These are phyloP conservation scores for Parnassius apollo DNA, from an alignment of 2,888 invertebrate species.

Conservation along the genomic window DNA sequence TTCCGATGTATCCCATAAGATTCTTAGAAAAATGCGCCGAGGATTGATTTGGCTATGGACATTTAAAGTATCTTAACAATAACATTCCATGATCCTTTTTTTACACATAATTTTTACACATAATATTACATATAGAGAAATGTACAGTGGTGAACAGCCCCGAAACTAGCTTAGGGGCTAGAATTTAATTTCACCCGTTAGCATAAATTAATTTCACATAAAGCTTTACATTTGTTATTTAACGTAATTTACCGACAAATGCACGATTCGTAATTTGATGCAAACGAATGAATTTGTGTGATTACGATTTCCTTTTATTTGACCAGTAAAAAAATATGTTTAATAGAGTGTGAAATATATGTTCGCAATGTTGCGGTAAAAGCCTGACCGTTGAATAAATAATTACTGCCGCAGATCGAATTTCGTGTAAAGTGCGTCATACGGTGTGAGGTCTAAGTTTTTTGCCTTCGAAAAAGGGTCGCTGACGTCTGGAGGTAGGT, in stretches of 20 bases:
- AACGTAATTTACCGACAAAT: no score
- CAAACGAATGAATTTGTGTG: no score
- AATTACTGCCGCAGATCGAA: slow-evolving; percentile 44
- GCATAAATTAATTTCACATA: no score
- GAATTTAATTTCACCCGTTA: no score
- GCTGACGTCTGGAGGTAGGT: slow-evolving; percentile 30
- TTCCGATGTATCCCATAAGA: slow-evolving; percentile 6
- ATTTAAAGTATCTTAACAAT: slow-evolving; percentile 5
- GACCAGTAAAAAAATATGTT: slow-evolving; percentile 1
- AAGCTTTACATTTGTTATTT: no score
- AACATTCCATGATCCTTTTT: slow-evolving; percentile 6
- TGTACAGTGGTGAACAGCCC: no score
- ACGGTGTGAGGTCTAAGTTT: slow-evolving; percentile 51
- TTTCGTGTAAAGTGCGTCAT: slow-evolving; percentile 42
- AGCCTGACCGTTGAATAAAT: slow-evolving; percentile 38
- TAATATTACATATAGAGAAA: not conserved
- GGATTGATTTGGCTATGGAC: slow-evolving; percentile 1
- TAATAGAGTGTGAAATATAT: slow-evolving; percentile 10
- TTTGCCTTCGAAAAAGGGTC: slow-evolving; percentile 39
- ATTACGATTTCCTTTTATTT: not conserved
- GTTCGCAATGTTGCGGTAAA: slow-evolving; percentile 28
- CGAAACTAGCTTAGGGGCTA: no score
- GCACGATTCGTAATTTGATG: no score
- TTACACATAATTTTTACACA: not conserved
- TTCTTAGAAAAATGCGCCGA: slow-evolving; percentile 17